Evolutionary conservation across 2,113 vertebrate genomes (phyloP).

Genomic region (Macrotus californicus): DNA sequence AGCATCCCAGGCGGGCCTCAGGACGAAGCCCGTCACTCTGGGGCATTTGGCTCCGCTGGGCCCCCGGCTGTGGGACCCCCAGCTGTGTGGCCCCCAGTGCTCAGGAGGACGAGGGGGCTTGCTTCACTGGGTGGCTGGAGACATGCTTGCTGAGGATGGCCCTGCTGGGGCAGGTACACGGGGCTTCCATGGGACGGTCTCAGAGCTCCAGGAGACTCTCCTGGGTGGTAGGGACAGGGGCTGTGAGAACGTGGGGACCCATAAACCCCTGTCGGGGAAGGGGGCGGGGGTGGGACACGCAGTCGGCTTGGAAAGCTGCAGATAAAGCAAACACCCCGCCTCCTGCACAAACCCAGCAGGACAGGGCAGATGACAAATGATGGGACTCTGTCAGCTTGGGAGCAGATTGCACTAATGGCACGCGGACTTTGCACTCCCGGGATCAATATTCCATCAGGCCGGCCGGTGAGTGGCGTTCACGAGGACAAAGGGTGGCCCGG

Average conservation of each 20-base stretch:
- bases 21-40: accelerated
- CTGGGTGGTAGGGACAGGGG: neutral
- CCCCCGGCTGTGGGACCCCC: neutral
- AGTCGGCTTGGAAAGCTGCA: constrained; percentile 74
- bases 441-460: constrained; percentile 81
- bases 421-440: constrained; percentile 79
- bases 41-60: neutral
- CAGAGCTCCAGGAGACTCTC: accelerated
- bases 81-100: neutral
- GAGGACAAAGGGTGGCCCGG: constrained; percentile 63
- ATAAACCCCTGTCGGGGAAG: constrained; percentile 59
- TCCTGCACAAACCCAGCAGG: constrained; percentile 90
- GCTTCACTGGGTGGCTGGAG: accelerated
- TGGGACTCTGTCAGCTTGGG: constrained; percentile 83
- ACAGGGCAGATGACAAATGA: constrained; percentile 90
- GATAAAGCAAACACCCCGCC: constrained; percentile 77
- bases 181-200: accelerated
- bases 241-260: neutral
- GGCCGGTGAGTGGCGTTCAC: constrained; percentile 47
- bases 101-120: accelerated
- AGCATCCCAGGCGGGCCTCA: accelerated
- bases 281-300: constrained; percentile 9
- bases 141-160: accelerated
- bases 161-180: accelerated
- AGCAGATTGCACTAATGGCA: constrained; percentile 81